Percentiles rank a stretch among this genome's conserved stretches.
phyloP scores from a whole-genome alignment of 30 jellyfish, hydroid and myxozoan species.

The Catostylus mosaicus region DNA sequence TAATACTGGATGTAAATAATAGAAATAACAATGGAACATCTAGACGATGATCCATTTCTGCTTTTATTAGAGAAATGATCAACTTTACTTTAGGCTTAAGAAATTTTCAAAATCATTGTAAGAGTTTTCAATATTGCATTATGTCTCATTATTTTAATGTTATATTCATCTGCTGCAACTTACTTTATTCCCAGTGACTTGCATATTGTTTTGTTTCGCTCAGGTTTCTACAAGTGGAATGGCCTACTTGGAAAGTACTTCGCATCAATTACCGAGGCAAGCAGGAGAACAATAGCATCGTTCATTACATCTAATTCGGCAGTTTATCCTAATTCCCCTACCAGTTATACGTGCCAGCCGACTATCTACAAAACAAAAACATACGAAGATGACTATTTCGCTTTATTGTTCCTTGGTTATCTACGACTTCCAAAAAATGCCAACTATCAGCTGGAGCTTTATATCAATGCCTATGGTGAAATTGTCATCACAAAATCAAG shows the following conservation, averaged over 20 bases:
- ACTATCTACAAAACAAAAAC: background rate
- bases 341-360: background rate
- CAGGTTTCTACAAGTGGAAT: background rate
- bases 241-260: background rate
- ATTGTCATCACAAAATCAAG: no score
- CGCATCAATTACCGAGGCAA: background rate
- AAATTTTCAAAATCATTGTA: no score
- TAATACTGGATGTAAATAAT: no score
- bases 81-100: no score
- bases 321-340: background rate
- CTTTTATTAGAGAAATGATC: no score
- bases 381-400: background rate
- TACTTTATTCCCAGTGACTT: no score
- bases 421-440: background rate
- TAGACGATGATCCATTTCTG: no score
- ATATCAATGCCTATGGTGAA: background rate
- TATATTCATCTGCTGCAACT: no score
- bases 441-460: background rate
- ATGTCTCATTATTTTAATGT: no score
- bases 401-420: background rate
- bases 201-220: background rate
- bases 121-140: no score
- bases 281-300: background rate
- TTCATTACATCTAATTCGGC: background rate
- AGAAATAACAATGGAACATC: no score